These are phyloP conservation scores for Microcebus ravelobensis DNA, from an alignment of 2,113 vertebrate species.

Conservation along the genomic window DNA sequence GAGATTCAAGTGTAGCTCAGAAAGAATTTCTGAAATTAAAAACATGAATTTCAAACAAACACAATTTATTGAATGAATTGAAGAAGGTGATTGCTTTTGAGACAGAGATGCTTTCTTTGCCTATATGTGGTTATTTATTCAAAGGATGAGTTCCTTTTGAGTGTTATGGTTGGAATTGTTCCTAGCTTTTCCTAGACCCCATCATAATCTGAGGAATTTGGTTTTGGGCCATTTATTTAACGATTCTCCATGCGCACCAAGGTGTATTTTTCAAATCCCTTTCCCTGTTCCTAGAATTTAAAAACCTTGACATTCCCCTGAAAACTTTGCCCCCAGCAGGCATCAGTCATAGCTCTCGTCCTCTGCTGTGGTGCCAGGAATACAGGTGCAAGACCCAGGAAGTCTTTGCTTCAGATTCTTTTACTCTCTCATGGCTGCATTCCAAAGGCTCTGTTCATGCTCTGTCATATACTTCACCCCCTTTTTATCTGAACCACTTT, in stretches of 20 bases:
- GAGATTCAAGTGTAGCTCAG: not conserved
- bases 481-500: not conserved
- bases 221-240: not conserved
- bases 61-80: not conserved
- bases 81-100: not conserved
- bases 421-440: not conserved
- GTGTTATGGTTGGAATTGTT: not conserved
- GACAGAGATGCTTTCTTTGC: not conserved
- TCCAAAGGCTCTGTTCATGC: not conserved
- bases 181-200: not conserved
- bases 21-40: conserved; percentile 18
- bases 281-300: not conserved
- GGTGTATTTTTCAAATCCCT: not conserved
- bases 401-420: not conserved
- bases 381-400: no score
- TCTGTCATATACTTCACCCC: not conserved
- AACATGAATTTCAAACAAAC: not conserved
- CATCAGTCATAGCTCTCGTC: not conserved
- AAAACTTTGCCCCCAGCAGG: not conserved
- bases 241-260: not conserved
- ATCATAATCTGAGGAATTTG: not conserved
- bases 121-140: not conserved
- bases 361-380: not conserved
- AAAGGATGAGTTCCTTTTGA: not conserved
- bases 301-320: not conserved